Evolutionary conservation across 1,140 invertebrate genomes (phyloP).

Genomic region (Uloborus diversus): DNA sequence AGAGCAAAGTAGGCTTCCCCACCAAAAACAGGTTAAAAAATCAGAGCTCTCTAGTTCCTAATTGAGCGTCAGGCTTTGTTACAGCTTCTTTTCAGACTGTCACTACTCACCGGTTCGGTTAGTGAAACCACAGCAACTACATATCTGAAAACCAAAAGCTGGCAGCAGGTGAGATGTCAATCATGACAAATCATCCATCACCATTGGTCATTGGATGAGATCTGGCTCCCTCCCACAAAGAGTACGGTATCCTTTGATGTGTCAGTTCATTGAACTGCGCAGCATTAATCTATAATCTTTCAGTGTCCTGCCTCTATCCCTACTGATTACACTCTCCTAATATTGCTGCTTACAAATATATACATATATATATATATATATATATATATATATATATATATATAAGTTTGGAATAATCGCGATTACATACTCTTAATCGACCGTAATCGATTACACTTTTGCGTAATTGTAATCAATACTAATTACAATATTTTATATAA

Average conservation of each 20-base stretch:
- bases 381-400: too few relatives aligned
- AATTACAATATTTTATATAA: too few relatives aligned
- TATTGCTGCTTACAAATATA: too few relatives aligned
- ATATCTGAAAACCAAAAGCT: neutral
- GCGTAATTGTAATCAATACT: too few relatives aligned
- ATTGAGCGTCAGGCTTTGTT: neutral
- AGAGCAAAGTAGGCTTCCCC: too few relatives aligned
- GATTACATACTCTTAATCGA: too few relatives aligned
- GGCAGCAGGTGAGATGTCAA: constrained; percentile 40
- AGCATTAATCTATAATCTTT: constrained; percentile 37
- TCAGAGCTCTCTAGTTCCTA: constrained; percentile 9
- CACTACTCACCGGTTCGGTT: neutral
- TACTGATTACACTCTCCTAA: too few relatives aligned
- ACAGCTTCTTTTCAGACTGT: constrained; percentile 10
- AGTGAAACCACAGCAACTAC: neutral
- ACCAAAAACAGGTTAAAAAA: neutral
- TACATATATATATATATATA: too few relatives aligned
- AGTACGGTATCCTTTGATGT: constrained; percentile 45
- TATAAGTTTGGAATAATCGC: too few relatives aligned
- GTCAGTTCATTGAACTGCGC: constrained; percentile 43
- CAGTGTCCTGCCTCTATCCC: too few relatives aligned
- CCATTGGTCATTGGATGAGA: constrained; percentile 40
- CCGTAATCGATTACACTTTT: too few relatives aligned
- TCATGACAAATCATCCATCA: constrained; percentile 38
- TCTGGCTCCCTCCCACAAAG: constrained; percentile 35